A percentile compares a stretch with the other conserved stretches of the same genome.
Conservation (phyloP, 92 coral and sea anemone species). For the Montipora capitata region DNA sequence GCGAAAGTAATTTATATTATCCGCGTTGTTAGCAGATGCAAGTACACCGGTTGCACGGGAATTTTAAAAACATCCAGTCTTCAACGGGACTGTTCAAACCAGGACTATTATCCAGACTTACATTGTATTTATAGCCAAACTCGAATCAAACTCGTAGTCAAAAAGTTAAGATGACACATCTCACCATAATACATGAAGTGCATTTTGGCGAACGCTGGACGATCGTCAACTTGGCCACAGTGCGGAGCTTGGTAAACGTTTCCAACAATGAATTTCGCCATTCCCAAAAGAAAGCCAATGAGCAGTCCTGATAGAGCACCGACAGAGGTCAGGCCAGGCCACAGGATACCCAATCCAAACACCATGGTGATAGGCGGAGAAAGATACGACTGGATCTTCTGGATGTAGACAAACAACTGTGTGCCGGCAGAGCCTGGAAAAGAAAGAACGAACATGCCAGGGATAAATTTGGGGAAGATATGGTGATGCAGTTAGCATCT, state of each 20-base stretch:
- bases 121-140: too few species aligned
- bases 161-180: neutral
- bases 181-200: constrained; percentile 98
- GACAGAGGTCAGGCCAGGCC: constrained; percentile 92
- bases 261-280: constrained; percentile 88
- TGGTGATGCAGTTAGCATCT: neutral
- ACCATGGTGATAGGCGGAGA: constrained; percentile 96
- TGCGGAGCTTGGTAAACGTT: constrained; percentile 81
- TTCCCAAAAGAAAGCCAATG: constrained; percentile 86
- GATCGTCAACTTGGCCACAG: constrained; percentile 86
- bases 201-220: constrained; percentile 93
- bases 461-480: neutral
- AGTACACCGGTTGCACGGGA: too few species aligned
- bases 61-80: too few species aligned
- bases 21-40: too few species aligned
- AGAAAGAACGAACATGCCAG: neutral
- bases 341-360: constrained; percentile 92
- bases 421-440: constrained; percentile 85
- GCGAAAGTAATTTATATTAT: too few species aligned
- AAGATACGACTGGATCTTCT: constrained; percentile 94
- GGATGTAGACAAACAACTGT: constrained; percentile 94
- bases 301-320: constrained; percentile 90
- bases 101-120: too few species aligned
- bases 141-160: too few species aligned
- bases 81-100: too few species aligned